Evolutionary conservation across 2,888 invertebrate species (phyloP).

Genomic region (Hemistola chrysoprasaria): DNA sequence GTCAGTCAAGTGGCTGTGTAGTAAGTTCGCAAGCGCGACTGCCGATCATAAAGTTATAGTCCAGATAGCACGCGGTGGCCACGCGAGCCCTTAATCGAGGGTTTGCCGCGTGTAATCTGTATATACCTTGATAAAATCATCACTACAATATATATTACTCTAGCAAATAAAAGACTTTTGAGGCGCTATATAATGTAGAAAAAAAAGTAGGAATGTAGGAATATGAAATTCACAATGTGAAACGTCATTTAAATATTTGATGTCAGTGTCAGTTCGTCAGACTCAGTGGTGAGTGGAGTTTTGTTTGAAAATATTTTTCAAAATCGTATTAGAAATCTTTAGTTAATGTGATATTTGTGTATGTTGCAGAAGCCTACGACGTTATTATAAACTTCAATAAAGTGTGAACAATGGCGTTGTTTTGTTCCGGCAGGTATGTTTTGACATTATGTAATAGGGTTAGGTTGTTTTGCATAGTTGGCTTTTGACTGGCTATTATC

Average conservation of each 20-base stretch:
- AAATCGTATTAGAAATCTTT: background rate
- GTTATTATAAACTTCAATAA: constrained; percentile 21
- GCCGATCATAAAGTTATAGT: too few species aligned
- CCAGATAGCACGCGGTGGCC: too few species aligned
- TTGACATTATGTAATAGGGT: constrained; percentile 65
- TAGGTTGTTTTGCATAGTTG: constrained; percentile 35
- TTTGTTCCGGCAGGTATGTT: constrained; percentile 65
- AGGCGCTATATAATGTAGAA: too few species aligned
- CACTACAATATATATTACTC: too few species aligned
- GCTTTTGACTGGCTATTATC: too few species aligned
- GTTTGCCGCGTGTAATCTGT: too few species aligned
- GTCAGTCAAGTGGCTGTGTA: too few species aligned
- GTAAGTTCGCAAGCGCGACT: too few species aligned
- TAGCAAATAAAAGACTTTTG: too few species aligned
- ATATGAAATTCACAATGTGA: constrained; percentile 1
- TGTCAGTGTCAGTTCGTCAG: constrained; percentile 43
- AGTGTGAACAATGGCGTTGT: constrained; percentile 58
- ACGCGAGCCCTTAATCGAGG: too few species aligned
- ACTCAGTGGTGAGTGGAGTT: constrained; percentile 50
- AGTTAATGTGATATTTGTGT: constrained; percentile 1
- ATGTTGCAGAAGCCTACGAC: constrained; percentile 41
- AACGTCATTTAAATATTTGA: constrained; percentile 1
- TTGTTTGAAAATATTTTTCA: constrained; percentile 34
- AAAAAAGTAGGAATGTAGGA: too few species aligned
- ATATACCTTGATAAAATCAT: too few species aligned